Base-by-base conservation (phyloP, 2,113 vertebrate species). In the Cranoglanis bouderius region DNA sequence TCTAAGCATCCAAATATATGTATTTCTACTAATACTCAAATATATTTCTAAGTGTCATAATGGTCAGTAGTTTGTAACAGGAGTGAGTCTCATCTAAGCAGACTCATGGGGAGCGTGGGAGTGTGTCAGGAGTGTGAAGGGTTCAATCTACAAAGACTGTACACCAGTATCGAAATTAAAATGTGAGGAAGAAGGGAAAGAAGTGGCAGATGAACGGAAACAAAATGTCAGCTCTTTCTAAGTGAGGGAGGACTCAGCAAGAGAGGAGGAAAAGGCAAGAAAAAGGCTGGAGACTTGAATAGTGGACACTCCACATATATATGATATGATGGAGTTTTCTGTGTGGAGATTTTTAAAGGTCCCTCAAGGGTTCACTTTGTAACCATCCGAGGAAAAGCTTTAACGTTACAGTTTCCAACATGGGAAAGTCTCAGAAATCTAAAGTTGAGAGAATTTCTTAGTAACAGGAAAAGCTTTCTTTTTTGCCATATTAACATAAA, bases 91-190 rank as follows among this genome's bases (percentile, higher is more conserved):
- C 26, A 49, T 86, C 84, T 90, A 75, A 86, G 85, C 83, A 81
- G 86, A 84, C 51, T 80, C 75, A 72, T 57, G 46, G 26, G 80
- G 80, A 88, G 89, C 77, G 84, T 90, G 80, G 88, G 84, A 89
- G 88, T 84, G 81, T 18, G 59, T 81, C 72, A 43, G 86, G 86
- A 77, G 77, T 21, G 40, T 70, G 49, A 88, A 78, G 82, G 83
- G 57, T 46, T 63, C 29, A 61, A 21, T 77, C 61, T 87, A 89
- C 74, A 35, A 89, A 89, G 38, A 51, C 65, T 29, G 57, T 57
- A 26, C 46, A 87, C 75, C 74, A 38, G 77, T 65, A 46, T 85
- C 78, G 72, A 86, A 88, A 81, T 86, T 53, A 89, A 85, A 87
- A 65, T 75, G 51, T 35, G 67, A 24, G 35, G 19, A 38, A 80